Base-by-base conservation (phyloP, 2,797 vertebrate genomes). In the Acridotheres tristis region DNA sequence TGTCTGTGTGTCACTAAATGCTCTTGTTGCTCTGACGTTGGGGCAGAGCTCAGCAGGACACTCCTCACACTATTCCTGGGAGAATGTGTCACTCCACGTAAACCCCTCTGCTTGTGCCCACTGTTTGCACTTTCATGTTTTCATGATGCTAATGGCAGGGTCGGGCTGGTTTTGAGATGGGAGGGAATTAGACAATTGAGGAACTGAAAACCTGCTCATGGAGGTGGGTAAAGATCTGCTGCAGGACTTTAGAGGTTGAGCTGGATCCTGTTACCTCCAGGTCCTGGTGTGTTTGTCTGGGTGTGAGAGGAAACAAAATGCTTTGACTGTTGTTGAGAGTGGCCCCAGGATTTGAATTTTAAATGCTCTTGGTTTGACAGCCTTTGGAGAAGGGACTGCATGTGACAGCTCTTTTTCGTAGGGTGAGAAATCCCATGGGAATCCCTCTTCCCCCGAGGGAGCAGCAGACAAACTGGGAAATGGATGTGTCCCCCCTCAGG, bases 381-480 rank as follows among this genome's bases (percentile, higher is more conserved):
- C 17, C 4, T 50, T 85, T 78, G 65, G 58, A 34, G 57, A 51
- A 54, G 19, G 58, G 13, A 13, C 22, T 50, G 55, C 23, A 4
- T 59, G 40, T 36, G 13, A 66, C 20, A 19, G 5, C 3, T 7
- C 25, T 93, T 94, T 29, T 85, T 88, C 74, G 6, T 50, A 98
- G 98, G 94, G n/a, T 68, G 91, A 82, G 80, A 93, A 80, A 34
- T 92, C 32, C 53, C 50, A 6, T 0, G 38, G 85, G 53, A 96
- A 69, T 61, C 77, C 45, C 5, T 4, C 12, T 65, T 8, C 72
- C 81, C n/a, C 66, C 2, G 61, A 81, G 92, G 42, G 45, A 38
- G 4, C 23, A 30, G 94, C 88, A 81, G 36, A 87, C 47, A 94
- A 89, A 14, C 88, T 97, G 72, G 93, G 74, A 10, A 96, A 94